phyloP scores from a whole-genome alignment of 2,113 vertebrate species.

The Chionomys nivalis region DNA sequence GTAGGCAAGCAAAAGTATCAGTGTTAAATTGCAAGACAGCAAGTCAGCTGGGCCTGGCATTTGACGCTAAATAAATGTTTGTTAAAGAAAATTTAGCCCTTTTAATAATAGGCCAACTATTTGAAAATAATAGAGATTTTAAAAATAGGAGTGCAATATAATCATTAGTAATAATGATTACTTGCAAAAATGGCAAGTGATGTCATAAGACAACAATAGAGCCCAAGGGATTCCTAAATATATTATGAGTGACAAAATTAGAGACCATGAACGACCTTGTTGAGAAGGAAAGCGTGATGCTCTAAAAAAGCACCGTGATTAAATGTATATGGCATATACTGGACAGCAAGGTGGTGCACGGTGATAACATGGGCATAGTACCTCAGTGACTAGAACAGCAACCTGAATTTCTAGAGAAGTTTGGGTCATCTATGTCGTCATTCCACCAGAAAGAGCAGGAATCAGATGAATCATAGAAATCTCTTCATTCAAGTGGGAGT shows the following conservation, averaged over 20 bases:
- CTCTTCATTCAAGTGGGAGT: background rate
- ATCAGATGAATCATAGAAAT: background rate
- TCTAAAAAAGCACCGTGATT: background rate
- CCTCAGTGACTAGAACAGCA: background rate
- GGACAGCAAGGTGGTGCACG: background rate
- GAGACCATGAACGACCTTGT: background rate
- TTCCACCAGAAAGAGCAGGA: background rate
- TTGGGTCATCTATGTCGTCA: background rate
- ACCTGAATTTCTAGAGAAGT: background rate
- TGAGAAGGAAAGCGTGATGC: background rate
- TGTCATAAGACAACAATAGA: background rate
- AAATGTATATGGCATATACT: background rate
- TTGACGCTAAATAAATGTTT: background rate
- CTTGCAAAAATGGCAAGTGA: background rate
- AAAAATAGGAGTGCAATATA: conserved; percentile 9
- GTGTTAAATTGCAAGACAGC: background rate
- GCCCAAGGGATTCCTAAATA: background rate
- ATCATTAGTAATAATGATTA: conserved; percentile 5
- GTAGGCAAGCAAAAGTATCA: background rate
- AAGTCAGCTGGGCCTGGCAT: background rate
- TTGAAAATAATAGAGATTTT: conserved; percentile 36
- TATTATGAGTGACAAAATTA: background rate
- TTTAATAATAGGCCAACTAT: background rate
- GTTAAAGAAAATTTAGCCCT: background rate
- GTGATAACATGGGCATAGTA: background rate